Conservation (phyloP, 2,113 vertebrate species). For the Talpa occidentalis region DNA sequence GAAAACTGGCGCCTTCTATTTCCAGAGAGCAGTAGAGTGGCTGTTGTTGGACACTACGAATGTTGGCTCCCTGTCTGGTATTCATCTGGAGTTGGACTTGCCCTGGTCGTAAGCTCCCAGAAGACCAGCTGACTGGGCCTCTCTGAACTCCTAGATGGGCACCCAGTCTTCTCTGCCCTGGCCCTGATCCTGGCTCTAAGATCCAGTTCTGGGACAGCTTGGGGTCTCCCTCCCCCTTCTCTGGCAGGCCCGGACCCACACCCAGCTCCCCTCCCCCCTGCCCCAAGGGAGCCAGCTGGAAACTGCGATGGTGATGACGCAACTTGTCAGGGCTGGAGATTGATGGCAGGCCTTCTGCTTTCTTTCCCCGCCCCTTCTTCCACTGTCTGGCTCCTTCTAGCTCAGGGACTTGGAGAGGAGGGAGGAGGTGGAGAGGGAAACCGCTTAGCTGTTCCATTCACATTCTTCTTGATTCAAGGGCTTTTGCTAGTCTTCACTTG, state of each 20-base stretch:
- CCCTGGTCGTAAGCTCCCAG: not conserved
- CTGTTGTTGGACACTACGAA: not conserved
- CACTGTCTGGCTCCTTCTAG: conserved; percentile 54
- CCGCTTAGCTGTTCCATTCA: conserved; percentile 43
- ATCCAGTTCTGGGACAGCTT: not conserved
- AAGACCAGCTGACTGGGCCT: not conserved
- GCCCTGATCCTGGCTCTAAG: not conserved
- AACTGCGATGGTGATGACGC: conserved; percentile 44
- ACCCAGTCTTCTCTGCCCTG: not conserved
- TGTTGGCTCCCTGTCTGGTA: not conserved
- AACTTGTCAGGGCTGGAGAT: conserved; percentile 51
- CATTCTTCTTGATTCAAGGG: conserved; percentile 60
- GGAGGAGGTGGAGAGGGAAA: conserved; percentile 28
- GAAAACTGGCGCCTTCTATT: not conserved
- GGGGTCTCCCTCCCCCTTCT: not conserved
- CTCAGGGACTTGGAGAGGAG: conserved; percentile 61
- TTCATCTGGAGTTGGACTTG: not conserved
- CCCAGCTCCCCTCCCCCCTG: not conserved
- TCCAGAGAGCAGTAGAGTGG: not conserved
- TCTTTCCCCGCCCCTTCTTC: conserved; percentile 49
- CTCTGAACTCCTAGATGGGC: not conserved
- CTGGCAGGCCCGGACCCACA: not conserved
- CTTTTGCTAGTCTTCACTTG: conserved; percentile 39
- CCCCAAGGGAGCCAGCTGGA: conserved; percentile 54
- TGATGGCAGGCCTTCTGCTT: conserved; percentile 52